Evolutionary conservation across 2,888 invertebrate genomes (phyloP).

Genomic region (Tortricodes alternella): DNA sequence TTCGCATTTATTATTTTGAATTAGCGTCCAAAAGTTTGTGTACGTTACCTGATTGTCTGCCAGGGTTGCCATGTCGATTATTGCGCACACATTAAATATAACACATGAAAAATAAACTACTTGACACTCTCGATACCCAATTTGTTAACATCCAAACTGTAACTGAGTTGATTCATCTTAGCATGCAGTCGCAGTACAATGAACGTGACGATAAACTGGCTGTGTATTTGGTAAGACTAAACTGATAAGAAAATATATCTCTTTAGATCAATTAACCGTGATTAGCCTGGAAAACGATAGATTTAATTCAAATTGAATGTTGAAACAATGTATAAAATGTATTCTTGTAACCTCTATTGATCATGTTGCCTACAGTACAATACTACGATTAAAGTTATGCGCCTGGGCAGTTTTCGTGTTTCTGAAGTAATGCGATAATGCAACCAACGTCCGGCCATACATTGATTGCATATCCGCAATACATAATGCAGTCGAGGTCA

Average conservation of each 20-base stretch:
- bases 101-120: neutral
- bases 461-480: too few relatives aligned
- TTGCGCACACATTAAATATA: neutral
- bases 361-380: too few relatives aligned
- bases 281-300: neutral
- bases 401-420: too few relatives aligned
- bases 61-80: neutral
- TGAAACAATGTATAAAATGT: too few relatives aligned
- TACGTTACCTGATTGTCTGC: neutral
- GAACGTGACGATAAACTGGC: constrained; percentile 1
- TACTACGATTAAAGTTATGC: too few relatives aligned
- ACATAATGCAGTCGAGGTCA: too few relatives aligned
- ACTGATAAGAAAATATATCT: neutral
- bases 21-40: neutral
- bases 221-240: neutral
- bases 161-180: neutral
- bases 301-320: neutral
- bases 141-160: neutral
- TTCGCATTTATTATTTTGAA: too few relatives aligned
- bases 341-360: too few relatives aligned
- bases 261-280: neutral
- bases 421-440: too few relatives aligned
- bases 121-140: neutral
- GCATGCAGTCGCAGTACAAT: neutral
- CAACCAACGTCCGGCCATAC: too few relatives aligned